Evolutionary conservation across 1,140 invertebrate genomes (phyloP).

Genomic region (Drosophila athabasca): DNA sequence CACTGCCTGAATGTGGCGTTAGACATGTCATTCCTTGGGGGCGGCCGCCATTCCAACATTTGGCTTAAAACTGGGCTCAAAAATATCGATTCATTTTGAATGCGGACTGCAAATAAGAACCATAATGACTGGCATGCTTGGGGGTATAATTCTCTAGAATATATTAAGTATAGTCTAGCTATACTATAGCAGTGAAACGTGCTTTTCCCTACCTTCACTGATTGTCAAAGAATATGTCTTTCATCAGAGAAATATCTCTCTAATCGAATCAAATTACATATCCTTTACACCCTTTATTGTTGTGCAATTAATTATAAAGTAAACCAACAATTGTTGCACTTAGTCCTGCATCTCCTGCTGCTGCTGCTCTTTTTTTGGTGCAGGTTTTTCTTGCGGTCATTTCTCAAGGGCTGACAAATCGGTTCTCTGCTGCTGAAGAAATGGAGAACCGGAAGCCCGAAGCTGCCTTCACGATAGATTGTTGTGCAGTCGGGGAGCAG

Average conservation of each 20-base stretch:
- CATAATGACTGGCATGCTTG: background rate
- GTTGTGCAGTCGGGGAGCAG: background rate
- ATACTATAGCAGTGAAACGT: too few relatives aligned
- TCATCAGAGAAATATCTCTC: slow-evolving; percentile 7
- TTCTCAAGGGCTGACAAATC: slow-evolving; percentile 73
- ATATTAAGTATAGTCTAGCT: too few relatives aligned
- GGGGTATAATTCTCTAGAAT: too few relatives aligned
- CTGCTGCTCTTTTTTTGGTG: slow-evolving; percentile 24
- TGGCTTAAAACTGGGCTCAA: too few relatives aligned
- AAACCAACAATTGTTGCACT: slow-evolving; percentile 47
- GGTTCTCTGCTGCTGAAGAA: slow-evolving; percentile 16
- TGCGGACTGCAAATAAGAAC: too few relatives aligned
- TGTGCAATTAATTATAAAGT: slow-evolving; percentile 62
- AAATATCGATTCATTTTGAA: too few relatives aligned
- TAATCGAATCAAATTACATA: background rate
- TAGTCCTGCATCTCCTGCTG: slow-evolving; percentile 40
- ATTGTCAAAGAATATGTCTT: too few relatives aligned
- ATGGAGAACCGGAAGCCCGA: too few relatives aligned
- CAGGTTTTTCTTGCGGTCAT: slow-evolving; percentile 41
- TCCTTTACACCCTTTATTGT: slow-evolving; percentile 14
- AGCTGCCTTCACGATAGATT: background rate
- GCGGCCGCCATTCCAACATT: background rate
- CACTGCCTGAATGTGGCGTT: slow-evolving; percentile 6
- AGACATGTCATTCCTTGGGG: background rate
- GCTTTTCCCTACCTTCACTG: too few relatives aligned